Base-by-base conservation (phyloP, 2,113 vertebrate species). In the Picathartes gymnocephalus region DNA sequence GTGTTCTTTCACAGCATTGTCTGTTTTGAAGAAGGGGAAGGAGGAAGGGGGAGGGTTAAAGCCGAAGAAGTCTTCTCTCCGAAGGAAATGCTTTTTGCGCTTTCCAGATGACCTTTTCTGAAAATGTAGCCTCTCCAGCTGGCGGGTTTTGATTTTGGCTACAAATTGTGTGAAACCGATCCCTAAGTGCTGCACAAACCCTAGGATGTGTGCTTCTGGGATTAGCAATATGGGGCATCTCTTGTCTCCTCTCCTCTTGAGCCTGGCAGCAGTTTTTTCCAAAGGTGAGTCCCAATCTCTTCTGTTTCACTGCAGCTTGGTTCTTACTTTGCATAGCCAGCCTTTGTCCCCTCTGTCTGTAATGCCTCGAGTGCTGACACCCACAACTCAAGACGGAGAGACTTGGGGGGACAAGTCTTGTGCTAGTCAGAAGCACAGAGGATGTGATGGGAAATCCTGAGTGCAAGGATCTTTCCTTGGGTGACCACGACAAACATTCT, bases 221-320 rank as follows among this genome's bases (percentile, higher is more conserved):
- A 96, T 93, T 91, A 96, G 95, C 96, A 95, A 93, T 88, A 97
- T 95, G 97, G 92, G 97, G 97, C 96, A 95, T 78, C 91, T 93
- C 17, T 89, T 97, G 70, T 97, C 97, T 53, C 97, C 97, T 13
- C 93, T 98, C 74, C 96, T 98, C 54, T n/a, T 98, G 94, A 96
- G 97, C 94, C 93, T 98, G 96, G 98, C 98, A 27, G 95, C 97
- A 69, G 96, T 98, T 45, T 94, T 98, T 92, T 97, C 97, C 78
- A 97, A 97, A 98, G 98, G 98, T 98, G 96, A 98, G 98, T 56
- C 60, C 81, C 71, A 6, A 0, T 51, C 54, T 87, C 68, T 39
- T 86, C 54, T 57, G 20, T 81, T 65, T 39, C 62, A 3, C 19
- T 70, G 79, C 30, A 4, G 65, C 66, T 16, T 16, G 10, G 22